phyloP scores from a whole-genome alignment of 2,797 vertebrate species.

The Australoheros facetus region DNA sequence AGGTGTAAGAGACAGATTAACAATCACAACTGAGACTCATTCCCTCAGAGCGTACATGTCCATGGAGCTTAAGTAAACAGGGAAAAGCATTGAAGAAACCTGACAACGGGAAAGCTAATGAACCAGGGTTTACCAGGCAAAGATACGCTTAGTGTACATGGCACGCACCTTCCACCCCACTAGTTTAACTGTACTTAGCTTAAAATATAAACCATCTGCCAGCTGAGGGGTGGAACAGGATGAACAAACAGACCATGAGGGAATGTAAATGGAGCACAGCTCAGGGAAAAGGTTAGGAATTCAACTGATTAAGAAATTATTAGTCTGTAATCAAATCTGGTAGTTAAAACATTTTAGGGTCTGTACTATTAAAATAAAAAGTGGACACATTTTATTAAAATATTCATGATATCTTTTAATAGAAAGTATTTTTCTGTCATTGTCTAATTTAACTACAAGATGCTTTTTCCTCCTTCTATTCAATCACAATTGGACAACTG shows the following conservation, averaged over 20 bases:
- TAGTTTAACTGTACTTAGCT: slow-evolving; percentile 7
- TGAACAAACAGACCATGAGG: neutral
- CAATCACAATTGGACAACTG: neutral
- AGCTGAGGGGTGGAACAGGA: slow-evolving; percentile 17
- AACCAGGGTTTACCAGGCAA: neutral
- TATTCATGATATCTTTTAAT: neutral
- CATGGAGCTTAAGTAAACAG: neutral
- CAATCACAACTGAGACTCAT: neutral
- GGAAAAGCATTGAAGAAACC: neutral
- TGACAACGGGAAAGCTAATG: neutral
- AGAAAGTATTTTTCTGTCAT: neutral
- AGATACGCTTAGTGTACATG: neutral
- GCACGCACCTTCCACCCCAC: slow-evolving; percentile 3
- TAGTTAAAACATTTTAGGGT: neutral
- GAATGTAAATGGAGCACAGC: neutral
- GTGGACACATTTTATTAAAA: too few relatives aligned
- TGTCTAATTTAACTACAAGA: neutral
- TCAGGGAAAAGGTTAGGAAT: neutral
- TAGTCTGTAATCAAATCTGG: neutral
- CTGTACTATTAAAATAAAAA: neutral
- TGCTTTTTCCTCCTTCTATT: neutral
- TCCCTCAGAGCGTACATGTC: neutral
- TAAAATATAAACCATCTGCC: slow-evolving; percentile 31
- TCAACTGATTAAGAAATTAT: neutral
- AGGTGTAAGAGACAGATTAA: neutral